These are phyloP conservation scores for Rhabdophis nuchalis DNA, from an alignment of 2,797 vertebrate genomes.

Conservation along the genomic window DNA sequence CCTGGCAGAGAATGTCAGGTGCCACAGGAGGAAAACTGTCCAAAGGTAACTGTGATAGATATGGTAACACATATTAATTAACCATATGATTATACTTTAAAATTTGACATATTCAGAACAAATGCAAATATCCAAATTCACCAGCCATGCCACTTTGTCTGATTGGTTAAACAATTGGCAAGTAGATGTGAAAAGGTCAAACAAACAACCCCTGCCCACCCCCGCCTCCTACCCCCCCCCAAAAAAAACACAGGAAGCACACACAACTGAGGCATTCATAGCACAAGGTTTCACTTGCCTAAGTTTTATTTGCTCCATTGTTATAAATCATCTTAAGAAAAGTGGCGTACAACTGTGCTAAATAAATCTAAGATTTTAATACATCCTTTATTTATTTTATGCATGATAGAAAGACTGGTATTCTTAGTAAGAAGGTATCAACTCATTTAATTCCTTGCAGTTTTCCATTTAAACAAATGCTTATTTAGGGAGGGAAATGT, in stretches of 20 bases:
- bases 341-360: neutral
- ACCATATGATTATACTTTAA: neutral
- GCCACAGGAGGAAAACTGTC: neutral
- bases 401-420: neutral
- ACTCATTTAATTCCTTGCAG: neutral
- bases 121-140: neutral
- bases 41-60: neutral
- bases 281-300: neutral
- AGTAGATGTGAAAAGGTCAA: neutral
- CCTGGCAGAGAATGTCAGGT: neutral
- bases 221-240: rapidly evolving
- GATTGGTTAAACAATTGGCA: neutral
- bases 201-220: neutral
- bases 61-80: neutral
- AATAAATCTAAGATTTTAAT: neutral
- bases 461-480: neutral
- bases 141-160: neutral
- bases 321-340: neutral
- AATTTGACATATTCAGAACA: neutral
- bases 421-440: neutral
- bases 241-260: neutral
- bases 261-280: neutral
- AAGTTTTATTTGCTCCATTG: neutral
- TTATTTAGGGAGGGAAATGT: neutral
- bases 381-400: neutral